These are phyloP conservation scores for Eunapius fragilis DNA, from an alignment of 37 sponge, comb jelly and placozoan species.

Conservation along the genomic window DNA sequence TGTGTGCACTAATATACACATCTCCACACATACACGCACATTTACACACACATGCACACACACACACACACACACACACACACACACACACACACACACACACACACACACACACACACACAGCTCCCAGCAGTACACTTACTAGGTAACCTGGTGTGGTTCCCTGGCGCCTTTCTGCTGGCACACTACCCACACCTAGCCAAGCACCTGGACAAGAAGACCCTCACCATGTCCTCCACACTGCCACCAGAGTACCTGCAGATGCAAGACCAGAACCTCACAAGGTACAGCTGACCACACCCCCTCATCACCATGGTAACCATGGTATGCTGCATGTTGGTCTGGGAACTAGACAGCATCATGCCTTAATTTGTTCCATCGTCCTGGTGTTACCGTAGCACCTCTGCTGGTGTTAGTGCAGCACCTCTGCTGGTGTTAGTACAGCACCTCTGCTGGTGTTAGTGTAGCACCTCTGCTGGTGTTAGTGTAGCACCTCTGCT, in stretches of 20 bases:
- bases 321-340: too few relatives aligned
- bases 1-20: not conserved
- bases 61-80: not conserved
- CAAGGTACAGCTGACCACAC: slow-evolving; percentile 44
- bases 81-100: not conserved
- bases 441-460: too few relatives aligned
- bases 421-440: too few relatives aligned
- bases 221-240: slow-evolving; percentile 15
- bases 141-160: slow-evolving; percentile 86
- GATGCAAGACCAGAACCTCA: slow-evolving; percentile 46
- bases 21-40: not conserved
- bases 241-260: slow-evolving; percentile 61
- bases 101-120: not conserved
- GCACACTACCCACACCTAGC: slow-evolving; percentile 50
- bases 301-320: too few relatives aligned
- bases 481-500: too few relatives aligned
- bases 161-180: slow-evolving; percentile 69
- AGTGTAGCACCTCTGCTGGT: too few relatives aligned
- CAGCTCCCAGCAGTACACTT: slow-evolving; percentile 85
- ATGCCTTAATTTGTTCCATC: too few relatives aligned
- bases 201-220: slow-evolving; percentile 90
- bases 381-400: too few relatives aligned
- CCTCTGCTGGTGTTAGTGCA: too few relatives aligned
- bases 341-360: too few relatives aligned
- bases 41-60: not conserved